These are phyloP conservation scores for Zosterops hypoxanthus DNA, from an alignment of 2,113 vertebrate genomes.

Conservation along the genomic window DNA sequence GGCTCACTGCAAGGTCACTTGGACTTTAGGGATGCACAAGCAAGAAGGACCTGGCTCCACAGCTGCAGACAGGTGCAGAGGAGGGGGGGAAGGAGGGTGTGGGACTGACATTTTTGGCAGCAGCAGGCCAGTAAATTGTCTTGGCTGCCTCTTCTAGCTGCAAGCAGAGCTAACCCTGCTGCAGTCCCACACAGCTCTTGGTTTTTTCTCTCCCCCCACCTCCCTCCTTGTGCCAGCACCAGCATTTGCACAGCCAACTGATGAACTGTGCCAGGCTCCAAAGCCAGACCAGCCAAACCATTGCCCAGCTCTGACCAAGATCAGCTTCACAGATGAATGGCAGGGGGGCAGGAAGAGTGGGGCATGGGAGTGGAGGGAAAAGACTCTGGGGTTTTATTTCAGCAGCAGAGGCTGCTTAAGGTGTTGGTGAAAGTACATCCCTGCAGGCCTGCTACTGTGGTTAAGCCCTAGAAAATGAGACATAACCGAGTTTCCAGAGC, in stretches of 20 bases:
- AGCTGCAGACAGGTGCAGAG: neutral
- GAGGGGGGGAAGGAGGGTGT: neutral
- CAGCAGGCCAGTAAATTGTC: neutral
- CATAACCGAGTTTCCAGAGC: neutral
- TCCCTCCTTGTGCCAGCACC: neutral
- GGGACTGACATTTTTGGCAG: slow-evolving; percentile 7
- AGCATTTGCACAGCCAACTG: neutral
- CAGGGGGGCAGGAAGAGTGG: neutral
- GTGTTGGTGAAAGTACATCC: slow-evolving; percentile 2
- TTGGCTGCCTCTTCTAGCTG: neutral
- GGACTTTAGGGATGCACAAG: neutral
- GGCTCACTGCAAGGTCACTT: neutral
- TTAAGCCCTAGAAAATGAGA: slow-evolving; percentile 39
- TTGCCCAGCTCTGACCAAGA: neutral
- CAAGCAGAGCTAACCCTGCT: neutral
- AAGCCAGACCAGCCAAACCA: neutral
- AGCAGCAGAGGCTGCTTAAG: neutral
- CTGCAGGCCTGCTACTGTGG: slow-evolving; percentile 21
- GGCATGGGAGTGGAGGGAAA: neutral
- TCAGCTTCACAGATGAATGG: neutral
- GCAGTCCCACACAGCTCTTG: neutral
- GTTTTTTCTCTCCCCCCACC: neutral
- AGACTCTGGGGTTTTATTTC: neutral
- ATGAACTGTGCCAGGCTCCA: neutral
- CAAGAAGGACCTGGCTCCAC: neutral